Base-by-base conservation (phyloP, 1,140 invertebrate species). In the Lepidurus apus region DNA sequence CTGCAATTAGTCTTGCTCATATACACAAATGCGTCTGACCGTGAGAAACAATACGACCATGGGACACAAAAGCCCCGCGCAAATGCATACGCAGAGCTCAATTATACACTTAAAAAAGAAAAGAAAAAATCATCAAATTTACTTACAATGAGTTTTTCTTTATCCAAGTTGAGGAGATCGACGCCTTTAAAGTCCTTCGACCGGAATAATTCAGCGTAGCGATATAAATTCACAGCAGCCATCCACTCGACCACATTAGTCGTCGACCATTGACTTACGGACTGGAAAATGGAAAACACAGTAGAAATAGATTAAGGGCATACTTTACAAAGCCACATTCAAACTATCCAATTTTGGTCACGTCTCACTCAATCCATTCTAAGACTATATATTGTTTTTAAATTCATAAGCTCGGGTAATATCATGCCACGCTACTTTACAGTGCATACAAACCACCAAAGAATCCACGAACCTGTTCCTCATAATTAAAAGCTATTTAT, bases 171-270 rank as follows among this genome's bases (percentile, higher is more conserved):
- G 79, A 88, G 84, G 77, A 92, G 86, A 85, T 92, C 90, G 78
- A 86, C 85, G 78, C 91, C 91, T 85, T 90, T 91, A 83, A 93
- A 89, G 81, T 91, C 89, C 83, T 91, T 90, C 79, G 89, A 91
- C 82, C 90, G 89, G 86, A 92, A 93, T 77, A 91, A 86, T 83
- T 92, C 91, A 80, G 88, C 89, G 87, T 92, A 92, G 76, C 89
- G 87, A 82, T 91, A 91, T 43, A 92, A 85, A 84, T 92, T 92
- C 76, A 91, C 82, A 45, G 90, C 89, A 79, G 91, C 90, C 91
- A 92, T 91, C 91, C 91, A 92, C 85, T 92, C 91, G 79, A 91
- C 87, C 21, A 93, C 91, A 84, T 92, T 89, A 47, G 87, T 83
- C 78, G 89, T 87, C 42, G 89, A 89, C 91, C 91, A 93, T 84